Evolutionary conservation across 2,888 invertebrate genomes (phyloP).

Genomic region (Caenorhabditis japonica): DNA sequence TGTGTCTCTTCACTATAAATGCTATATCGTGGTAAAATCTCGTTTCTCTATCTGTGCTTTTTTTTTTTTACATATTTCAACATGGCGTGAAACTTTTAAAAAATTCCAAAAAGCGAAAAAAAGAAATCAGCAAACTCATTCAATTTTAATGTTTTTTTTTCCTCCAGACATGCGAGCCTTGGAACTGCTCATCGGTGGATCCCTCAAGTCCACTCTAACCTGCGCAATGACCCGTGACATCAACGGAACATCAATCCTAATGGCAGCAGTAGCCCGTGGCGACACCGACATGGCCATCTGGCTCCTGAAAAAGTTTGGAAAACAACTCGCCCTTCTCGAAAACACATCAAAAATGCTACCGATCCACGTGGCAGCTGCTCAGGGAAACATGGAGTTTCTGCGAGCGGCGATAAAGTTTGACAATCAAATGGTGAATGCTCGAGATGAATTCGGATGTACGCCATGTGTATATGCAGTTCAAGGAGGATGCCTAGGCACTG

Average conservation of each 20-base stretch:
- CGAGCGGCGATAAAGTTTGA: conserved; percentile 72
- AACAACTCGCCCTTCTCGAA: conserved; percentile 65
- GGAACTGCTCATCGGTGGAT: conserved; percentile 53
- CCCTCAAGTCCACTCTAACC: conserved; percentile 48
- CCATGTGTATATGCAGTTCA: conserved; percentile 73
- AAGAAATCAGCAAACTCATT: too few relatives aligned
- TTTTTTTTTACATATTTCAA: too few relatives aligned
- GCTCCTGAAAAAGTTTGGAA: conserved; percentile 68
- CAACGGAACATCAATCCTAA: conserved; percentile 71
- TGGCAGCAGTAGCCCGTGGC: conserved; percentile 67
- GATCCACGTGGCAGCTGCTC: conserved; percentile 73
- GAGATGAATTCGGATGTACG: conserved; percentile 73
- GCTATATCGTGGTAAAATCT: too few relatives aligned
- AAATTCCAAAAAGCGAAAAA: too few relatives aligned
- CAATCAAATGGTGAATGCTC: conserved; percentile 65
- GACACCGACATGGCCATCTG: conserved; percentile 69
- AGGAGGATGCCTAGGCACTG: conserved; percentile 68
- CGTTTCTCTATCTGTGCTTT: too few relatives aligned
- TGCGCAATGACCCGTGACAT: conserved; percentile 60
- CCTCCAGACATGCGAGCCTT: conserved; percentile 50
- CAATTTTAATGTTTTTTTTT: too few relatives aligned
- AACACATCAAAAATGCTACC: conserved; percentile 73
- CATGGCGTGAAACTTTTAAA: too few relatives aligned
- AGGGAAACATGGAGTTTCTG: conserved; percentile 74
- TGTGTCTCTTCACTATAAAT: too few relatives aligned